Base-by-base conservation (phyloP, 2,888 invertebrate species). In the Rhyacophila evoluta region DNA sequence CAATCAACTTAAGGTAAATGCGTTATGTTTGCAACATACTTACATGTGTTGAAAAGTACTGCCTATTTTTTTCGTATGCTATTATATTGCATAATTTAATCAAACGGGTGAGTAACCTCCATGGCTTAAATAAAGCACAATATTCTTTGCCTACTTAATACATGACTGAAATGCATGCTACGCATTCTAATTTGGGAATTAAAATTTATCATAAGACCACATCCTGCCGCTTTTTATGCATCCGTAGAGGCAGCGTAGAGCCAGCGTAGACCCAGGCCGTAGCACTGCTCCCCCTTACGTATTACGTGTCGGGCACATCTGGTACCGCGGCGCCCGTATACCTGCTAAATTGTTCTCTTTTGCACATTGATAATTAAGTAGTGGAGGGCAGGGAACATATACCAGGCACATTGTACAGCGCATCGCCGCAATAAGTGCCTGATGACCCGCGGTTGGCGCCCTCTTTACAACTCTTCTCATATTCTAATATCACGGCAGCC, bases 361-460 rank as follows among this genome's bases (percentile, higher is more conserved):
- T 73, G 73, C 76, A 76, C 76, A 73, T 76, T 79, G 80, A 72
- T 81, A 81, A 81, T 81, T 76, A 81, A 81, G 81, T 79, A 72
- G 74, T 74, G 74, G 68, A 39, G 75, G 39, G 55, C 25, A 33
- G 29, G 55, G 55, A 12, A 41, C 11, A 41, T 41, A 15, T 41
- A 41, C 41, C 41, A 41, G 19, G 41, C 55, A 55, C 55, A 25
- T 25, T 25, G 55, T 8, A 25, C 25, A 8, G 55, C 19, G 55
- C 19, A 55, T 55, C 73, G 41, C 67, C 72, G 77, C 79, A 79
- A 76, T 80, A 77, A 77, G 79, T 70, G 39, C 33, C 74, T 37
- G 76, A 77, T 67, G 38, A 71, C 72, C 79, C 68, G 68, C 72
- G 72, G 72, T 69, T 68, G 11, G 33, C 72, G 29, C 55, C 55